A percentile compares a stretch with the other conserved stretches of the same genome.
These are phyloP conservation scores for Platycheirus albimanus DNA, from an alignment of 2,888 invertebrate species.

Conservation along the genomic window DNA sequence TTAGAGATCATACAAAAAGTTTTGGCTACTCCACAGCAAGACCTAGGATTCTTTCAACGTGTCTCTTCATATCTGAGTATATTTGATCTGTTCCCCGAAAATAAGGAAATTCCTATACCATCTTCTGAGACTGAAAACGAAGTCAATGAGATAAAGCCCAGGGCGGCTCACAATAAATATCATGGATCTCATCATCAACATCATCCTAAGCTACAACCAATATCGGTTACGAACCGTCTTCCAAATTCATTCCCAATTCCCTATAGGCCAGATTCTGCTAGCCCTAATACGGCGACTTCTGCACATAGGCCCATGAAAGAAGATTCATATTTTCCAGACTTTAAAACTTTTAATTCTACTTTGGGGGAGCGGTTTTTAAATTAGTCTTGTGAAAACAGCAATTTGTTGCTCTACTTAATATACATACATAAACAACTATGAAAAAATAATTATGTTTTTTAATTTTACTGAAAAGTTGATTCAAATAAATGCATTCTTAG, in stretches of 20 bases:
- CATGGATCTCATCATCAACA: conserved; percentile 49
- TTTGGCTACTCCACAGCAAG: conserved; percentile 34
- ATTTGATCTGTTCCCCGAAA: conserved; percentile 76
- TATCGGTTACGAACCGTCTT: conserved; percentile 20
- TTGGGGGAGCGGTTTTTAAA: conserved; percentile 4
- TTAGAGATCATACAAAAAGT: conserved; percentile 47
- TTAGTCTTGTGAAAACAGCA: background rate
- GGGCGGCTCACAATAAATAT: background rate
- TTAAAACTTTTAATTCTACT: background rate
- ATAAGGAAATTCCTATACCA: conserved; percentile 14
- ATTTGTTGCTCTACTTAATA: too few species aligned
- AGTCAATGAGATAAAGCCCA: conserved; percentile 19
- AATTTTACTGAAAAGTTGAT: too few species aligned
- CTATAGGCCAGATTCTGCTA: conserved; percentile 28
- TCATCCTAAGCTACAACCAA: conserved; percentile 37
- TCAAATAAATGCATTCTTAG: too few species aligned
- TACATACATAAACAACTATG: too few species aligned
- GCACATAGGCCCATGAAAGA: background rate
- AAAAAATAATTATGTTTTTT: too few species aligned
- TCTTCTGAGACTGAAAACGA: conserved; percentile 17
- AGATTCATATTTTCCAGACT: background rate
- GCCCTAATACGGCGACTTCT: conserved; percentile 17
- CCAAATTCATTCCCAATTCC: conserved; percentile 48
- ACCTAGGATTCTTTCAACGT: conserved; percentile 75
- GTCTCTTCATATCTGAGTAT: conserved; percentile 76